Evolutionary conservation across 2,888 invertebrate species (phyloP).

Genomic region (Syritta pipiens): DNA sequence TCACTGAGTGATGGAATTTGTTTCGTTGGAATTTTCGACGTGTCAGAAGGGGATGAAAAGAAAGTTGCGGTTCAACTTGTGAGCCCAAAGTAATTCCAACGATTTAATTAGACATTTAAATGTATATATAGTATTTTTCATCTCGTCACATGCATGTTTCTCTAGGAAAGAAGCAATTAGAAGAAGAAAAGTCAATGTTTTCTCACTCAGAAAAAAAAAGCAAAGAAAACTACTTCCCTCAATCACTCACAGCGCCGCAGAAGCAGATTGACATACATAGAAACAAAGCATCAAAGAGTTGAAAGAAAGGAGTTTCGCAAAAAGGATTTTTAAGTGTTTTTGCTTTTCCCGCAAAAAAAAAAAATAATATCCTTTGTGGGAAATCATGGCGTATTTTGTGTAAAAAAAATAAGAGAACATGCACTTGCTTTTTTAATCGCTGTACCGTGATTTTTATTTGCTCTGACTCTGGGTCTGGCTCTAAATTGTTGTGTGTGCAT

Average conservation of each 20-base stretch:
- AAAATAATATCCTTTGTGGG: slow-evolving; percentile 39
- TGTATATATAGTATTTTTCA: no score
- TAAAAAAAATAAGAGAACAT: slow-evolving; percentile 39
- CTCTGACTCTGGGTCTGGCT: slow-evolving; percentile 11
- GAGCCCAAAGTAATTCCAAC: slow-evolving; percentile 9
- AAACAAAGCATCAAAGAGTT: slow-evolving; percentile 41
- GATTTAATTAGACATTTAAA: slow-evolving; percentile 17
- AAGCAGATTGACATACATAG: slow-evolving; percentile 41
- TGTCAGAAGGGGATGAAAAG: slow-evolving; percentile 3
- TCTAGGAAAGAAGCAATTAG: background rate
- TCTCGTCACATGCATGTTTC: no score
- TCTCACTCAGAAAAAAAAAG: background rate
- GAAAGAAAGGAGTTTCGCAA: slow-evolving; percentile 28
- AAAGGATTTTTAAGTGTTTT: slow-evolving; percentile 43
- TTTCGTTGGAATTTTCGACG: slow-evolving; percentile 22
- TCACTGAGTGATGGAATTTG: slow-evolving; percentile 3
- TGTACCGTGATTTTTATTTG: slow-evolving; percentile 48
- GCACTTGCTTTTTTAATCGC: slow-evolving; percentile 64
- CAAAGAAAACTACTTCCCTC: background rate
- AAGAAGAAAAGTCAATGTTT: background rate
- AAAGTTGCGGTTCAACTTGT: slow-evolving; percentile 34
- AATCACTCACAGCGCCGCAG: background rate
- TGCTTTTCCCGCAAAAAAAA: slow-evolving; percentile 21
- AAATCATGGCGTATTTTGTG: slow-evolving; percentile 20
- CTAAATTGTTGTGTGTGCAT: slow-evolving; percentile 36